Percentiles rank a stretch among this genome's conserved stretches.
Conservation (phyloP, 92 coral and sea anemone species). For the Ricordea florida region DNA sequence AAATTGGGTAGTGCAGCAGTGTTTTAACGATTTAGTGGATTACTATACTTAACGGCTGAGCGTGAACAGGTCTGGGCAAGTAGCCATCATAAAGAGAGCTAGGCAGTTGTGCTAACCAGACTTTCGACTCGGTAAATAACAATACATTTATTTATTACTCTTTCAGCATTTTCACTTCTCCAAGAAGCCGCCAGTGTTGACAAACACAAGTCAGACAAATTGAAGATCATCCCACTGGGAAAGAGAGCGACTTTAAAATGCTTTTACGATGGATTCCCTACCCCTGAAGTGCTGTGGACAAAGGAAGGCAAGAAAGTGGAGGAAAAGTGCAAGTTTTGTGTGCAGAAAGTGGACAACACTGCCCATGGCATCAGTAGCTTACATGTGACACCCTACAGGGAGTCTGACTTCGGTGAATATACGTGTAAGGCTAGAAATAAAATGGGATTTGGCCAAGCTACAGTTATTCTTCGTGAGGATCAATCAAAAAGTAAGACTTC, state of each 20-base stretch:
- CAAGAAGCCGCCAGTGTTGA: conserved; percentile 27
- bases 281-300: conserved; percentile 67
- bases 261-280: conserved; percentile 52
- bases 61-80: too few species aligned
- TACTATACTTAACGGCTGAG: too few species aligned
- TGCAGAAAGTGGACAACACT: conserved; percentile 55
- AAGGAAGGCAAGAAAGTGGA: conserved; percentile 45
- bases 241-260: conserved; percentile 50
- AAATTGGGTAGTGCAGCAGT: too few species aligned
- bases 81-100: too few species aligned
- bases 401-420: conserved; percentile 75
- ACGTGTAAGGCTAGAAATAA: conserved; percentile 71
- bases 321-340: conserved; percentile 60
- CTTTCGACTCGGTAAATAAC: too few species aligned
- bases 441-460: conserved; percentile 66
- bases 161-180: not conserved
- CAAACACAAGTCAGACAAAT: conserved; percentile 22
- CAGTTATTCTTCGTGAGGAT: conserved; percentile 32
- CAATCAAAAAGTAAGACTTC: conserved; percentile 18
- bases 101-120: too few species aligned
- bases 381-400: conserved; percentile 76
- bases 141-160: too few species aligned
- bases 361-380: conserved; percentile 53
- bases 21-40: too few species aligned
- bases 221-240: conserved; percentile 35